Evolutionary conservation across 2,888 invertebrate genomes (phyloP).

Genomic region (Yponomeuta evonymella): DNA sequence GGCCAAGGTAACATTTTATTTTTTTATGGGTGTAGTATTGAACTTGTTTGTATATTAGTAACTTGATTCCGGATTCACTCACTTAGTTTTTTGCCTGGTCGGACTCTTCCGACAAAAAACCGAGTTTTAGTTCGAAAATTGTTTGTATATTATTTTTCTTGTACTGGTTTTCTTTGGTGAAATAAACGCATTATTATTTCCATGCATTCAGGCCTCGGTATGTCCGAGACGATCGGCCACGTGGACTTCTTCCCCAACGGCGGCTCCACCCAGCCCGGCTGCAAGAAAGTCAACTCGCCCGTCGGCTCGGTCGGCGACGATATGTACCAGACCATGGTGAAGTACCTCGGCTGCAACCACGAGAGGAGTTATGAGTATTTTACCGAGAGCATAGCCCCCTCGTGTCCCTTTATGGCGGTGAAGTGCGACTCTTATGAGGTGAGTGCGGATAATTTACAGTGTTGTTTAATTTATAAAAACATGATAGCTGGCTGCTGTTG

Average conservation of each 20-base stretch:
- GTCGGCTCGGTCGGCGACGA: constrained; percentile 34
- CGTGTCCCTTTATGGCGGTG: constrained; percentile 86
- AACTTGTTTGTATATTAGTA: too few relatives aligned
- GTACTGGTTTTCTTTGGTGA: too few relatives aligned
- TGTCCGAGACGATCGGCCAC: constrained; percentile 88
- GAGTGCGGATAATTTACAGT: neutral
- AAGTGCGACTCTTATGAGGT: constrained; percentile 88
- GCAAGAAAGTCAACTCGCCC: constrained; percentile 40
- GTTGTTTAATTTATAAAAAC: too few relatives aligned
- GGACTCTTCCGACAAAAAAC: too few relatives aligned
- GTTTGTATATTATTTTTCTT: too few relatives aligned
- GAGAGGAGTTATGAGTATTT: constrained; percentile 89
- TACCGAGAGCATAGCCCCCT: constrained; percentile 86
- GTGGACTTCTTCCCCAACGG: constrained; percentile 96
- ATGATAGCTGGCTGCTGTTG: too few relatives aligned
- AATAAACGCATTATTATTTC: neutral
- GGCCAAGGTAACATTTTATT: too few relatives aligned
- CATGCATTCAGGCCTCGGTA: constrained; percentile 79
- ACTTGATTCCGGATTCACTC: too few relatives aligned
- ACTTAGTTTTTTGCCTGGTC: too few relatives aligned
- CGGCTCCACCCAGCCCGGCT: constrained; percentile 81
- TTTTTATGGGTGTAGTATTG: too few relatives aligned
- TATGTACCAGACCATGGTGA: constrained; percentile 68
- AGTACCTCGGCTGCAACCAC: constrained; percentile 90
- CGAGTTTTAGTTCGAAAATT: too few relatives aligned